phyloP scores from a whole-genome alignment of 1,140 invertebrate species.

The Oncopeltus fasciatus region DNA sequence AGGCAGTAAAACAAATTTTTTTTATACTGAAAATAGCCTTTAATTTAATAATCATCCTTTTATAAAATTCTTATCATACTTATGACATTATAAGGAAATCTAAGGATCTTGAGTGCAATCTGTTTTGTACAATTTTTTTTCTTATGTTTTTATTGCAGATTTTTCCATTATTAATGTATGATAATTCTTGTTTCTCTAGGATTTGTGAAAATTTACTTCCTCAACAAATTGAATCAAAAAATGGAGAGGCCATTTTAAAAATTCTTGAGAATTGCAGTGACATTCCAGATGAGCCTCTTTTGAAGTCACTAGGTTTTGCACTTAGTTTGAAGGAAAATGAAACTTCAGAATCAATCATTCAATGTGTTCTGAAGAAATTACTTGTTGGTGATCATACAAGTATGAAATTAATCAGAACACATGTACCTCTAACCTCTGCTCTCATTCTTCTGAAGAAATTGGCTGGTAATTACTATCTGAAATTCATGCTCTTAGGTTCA shows the following conservation, averaged over 20 bases:
- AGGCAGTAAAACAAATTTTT: too few relatives aligned
- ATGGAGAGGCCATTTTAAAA: conserved; percentile 28
- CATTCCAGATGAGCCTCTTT: neutral
- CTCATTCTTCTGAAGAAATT: neutral
- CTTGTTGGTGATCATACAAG: neutral
- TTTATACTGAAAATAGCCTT: too few relatives aligned
- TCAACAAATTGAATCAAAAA: conserved; percentile 24
- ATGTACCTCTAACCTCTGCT: neutral
- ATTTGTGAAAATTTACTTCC: conserved; percentile 13
- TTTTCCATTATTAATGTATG: neutral
- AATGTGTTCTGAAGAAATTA: neutral
- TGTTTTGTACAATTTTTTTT: too few relatives aligned
- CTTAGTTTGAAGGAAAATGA: neutral
- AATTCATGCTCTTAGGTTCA: too few relatives aligned
- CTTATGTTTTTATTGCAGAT: too few relatives aligned
- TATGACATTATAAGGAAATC: too few relatives aligned
- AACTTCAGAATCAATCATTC: neutral
- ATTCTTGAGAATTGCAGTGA: neutral
- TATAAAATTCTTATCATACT: too few relatives aligned
- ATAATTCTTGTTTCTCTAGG: conserved; percentile 3
- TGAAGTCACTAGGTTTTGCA: neutral
- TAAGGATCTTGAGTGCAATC: too few relatives aligned
- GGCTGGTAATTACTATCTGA: too few relatives aligned
- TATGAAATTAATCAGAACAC: neutral
- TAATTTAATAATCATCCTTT: too few relatives aligned